A percentile compares a stretch with the other conserved stretches of the same genome.
These are phyloP conservation scores for Dermochelys coriacea DNA, from an alignment of 2,797 vertebrate genomes.

Conservation along the genomic window DNA sequence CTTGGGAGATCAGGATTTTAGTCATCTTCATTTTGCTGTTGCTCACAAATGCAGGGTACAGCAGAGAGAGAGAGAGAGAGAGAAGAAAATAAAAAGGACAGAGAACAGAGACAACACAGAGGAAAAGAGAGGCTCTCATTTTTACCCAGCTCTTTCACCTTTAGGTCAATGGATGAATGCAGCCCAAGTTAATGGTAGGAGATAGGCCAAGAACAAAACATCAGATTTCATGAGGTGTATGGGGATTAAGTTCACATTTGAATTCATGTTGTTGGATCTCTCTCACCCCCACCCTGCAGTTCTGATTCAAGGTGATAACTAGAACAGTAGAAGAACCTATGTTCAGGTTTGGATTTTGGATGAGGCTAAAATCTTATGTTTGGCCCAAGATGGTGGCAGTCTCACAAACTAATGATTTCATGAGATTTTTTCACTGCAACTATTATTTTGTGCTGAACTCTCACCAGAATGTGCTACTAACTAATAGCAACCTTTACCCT, in stretches of 20 bases:
- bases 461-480: not conserved
- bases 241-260: not conserved
- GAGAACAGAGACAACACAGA: not conserved
- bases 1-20: not conserved
- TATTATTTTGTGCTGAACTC: not conserved
- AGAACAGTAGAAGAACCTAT: not conserved
- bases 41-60: not conserved
- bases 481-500: not conserved
- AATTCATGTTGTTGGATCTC: not conserved
- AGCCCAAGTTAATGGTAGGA: not conserved
- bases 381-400: not conserved
- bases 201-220: not conserved
- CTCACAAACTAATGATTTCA: not conserved
- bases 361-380: accelerated
- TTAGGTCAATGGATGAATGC: not conserved
- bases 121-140: not conserved
- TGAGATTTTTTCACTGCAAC: constrained; percentile 23
- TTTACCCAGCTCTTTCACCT: not conserved
- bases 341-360: not conserved
- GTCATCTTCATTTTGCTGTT: not conserved
- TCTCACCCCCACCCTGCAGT: constrained; percentile 31
- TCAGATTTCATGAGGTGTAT: not conserved
- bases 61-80: not conserved
- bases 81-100: not conserved
- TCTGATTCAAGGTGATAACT: not conserved